phyloP scores from a whole-genome alignment of 2,113 vertebrate species.

The Sapayoa aenigma region DNA sequence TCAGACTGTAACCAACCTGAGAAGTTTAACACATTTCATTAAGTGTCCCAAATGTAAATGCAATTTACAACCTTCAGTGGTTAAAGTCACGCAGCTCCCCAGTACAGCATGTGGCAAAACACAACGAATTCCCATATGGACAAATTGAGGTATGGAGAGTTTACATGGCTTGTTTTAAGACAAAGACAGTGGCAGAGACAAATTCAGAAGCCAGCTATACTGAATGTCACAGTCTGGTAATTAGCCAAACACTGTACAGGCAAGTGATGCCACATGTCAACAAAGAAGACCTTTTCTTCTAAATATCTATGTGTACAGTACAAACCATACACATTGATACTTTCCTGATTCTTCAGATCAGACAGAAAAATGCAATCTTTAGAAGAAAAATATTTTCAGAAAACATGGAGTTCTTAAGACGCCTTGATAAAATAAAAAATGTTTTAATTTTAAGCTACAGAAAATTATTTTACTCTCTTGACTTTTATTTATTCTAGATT shows the following conservation, averaged over 20 bases:
- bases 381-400: neutral
- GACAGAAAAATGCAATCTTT: neutral
- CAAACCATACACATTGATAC: neutral
- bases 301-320: neutral
- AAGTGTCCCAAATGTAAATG: neutral
- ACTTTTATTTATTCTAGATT: neutral
- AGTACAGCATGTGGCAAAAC: neutral
- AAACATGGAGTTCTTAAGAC: neutral
- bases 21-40: neutral
- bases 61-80: neutral
- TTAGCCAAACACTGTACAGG: neutral
- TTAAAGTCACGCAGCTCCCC: neutral
- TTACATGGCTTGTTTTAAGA: neutral
- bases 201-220: neutral
- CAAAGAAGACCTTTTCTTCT: neutral
- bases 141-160: neutral
- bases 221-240: neutral
- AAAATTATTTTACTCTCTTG: neutral
- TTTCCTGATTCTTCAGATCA: neutral
- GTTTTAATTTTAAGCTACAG: neutral
- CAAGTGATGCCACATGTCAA: neutral
- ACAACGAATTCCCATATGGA: neutral
- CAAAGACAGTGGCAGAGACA: neutral
- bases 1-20: neutral
- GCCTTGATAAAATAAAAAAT: neutral